Evolutionary conservation across 2,888 invertebrate species (phyloP).

Genomic region (Cataglyphis livida): DNA sequence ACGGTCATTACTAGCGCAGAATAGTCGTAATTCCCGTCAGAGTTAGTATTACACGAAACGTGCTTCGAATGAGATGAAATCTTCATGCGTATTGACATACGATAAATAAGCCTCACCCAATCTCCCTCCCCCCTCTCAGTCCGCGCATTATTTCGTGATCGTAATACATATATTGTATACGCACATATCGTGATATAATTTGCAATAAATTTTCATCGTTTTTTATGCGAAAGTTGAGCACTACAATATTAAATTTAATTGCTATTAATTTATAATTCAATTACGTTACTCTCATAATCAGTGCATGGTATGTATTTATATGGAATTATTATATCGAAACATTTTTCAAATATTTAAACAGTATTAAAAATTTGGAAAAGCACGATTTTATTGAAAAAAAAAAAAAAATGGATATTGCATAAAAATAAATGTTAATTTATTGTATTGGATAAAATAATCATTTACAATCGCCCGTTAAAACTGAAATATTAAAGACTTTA

Average conservation of each 20-base stretch:
- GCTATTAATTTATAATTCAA: conserved; percentile 40
- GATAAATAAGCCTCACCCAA: conserved; percentile 40
- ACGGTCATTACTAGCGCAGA: conserved; percentile 36
- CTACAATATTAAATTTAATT: conserved; percentile 32
- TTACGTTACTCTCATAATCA: not conserved
- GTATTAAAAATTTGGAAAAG: not conserved
- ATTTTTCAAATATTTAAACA: not conserved
- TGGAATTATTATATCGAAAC: conserved; percentile 5
- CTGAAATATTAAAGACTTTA: conserved; percentile 13
- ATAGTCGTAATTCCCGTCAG: conserved; percentile 51
- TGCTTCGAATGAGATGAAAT: conserved; percentile 42
- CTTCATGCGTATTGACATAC: conserved; percentile 42
- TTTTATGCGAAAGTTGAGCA: conserved; percentile 29
- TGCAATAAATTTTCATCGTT: conserved; percentile 45
- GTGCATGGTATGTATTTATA: not conserved
- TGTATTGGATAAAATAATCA: not conserved
- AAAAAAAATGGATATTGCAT: not conserved
- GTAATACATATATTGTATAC: conserved; percentile 22
- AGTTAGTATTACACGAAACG: conserved; percentile 50
- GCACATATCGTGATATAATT: conserved; percentile 45
- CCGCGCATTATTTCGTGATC: conserved; percentile 36
- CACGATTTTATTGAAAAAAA: conserved; percentile 1
- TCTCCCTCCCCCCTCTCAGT: not conserved
- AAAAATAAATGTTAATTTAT: not conserved
- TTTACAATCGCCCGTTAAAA: not conserved